Conservation (phyloP, 2,888 invertebrate species). For the Sminthurides aquaticus region DNA sequence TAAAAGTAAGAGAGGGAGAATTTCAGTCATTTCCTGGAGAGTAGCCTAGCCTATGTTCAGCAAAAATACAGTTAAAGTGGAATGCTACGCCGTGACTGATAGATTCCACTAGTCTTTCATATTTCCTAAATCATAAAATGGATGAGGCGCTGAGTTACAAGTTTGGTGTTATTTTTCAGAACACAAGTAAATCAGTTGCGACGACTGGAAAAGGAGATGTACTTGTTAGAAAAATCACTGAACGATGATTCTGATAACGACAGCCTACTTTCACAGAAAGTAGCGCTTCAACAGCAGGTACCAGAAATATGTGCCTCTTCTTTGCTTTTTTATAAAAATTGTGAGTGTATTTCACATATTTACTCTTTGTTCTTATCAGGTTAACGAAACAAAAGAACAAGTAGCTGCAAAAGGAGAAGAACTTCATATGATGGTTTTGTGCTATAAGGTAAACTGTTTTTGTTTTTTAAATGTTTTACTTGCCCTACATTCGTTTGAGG, state of each 20-base stretch:
- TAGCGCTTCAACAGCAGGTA: slow-evolving; percentile 63
- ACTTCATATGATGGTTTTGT: slow-evolving; percentile 88
- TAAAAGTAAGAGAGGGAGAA: too few relatives aligned
- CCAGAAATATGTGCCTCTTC: slow-evolving; percentile 9
- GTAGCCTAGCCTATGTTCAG: too few relatives aligned
- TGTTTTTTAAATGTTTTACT: too few relatives aligned
- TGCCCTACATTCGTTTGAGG: too few relatives aligned
- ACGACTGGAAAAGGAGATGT: slow-evolving; percentile 80
- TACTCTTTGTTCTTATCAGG: slow-evolving; percentile 48
- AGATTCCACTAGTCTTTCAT: neutral
- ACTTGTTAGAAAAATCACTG: slow-evolving; percentile 71
- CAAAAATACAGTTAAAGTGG: too few relatives aligned
- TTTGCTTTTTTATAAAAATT: neutral
- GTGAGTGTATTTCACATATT: neutral
- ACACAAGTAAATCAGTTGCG: slow-evolving; percentile 69
- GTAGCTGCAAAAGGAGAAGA: slow-evolving; percentile 84
- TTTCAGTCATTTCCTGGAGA: too few relatives aligned
- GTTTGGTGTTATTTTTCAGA: slow-evolving; percentile 42
- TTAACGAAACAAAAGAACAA: slow-evolving; percentile 82
- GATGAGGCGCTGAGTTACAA: neutral
- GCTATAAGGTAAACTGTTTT: slow-evolving; percentile 65
- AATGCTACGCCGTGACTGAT: neutral
- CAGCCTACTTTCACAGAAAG: slow-evolving; percentile 58
- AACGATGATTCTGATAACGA: slow-evolving; percentile 55
- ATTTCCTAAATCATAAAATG: neutral